Conservation (phyloP, 2,797 vertebrate genomes). For the Mus spretus region DNA sequence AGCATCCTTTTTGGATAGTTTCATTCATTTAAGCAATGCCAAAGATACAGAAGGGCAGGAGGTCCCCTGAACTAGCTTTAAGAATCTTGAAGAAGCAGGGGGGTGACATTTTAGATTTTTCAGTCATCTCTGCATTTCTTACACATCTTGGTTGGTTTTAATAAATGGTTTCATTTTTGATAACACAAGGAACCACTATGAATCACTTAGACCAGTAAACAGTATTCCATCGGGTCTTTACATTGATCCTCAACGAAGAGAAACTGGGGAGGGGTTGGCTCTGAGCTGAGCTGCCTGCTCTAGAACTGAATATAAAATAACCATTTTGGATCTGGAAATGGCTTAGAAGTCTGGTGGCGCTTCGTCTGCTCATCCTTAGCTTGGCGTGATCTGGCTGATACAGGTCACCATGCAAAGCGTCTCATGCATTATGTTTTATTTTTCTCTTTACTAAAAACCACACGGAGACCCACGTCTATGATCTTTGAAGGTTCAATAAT, state of each 20-base stretch:
- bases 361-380: not conserved
- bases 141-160: slow-evolving; percentile 52
- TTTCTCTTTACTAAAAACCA: not conserved
- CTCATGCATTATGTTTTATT: not conserved
- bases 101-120: not conserved
- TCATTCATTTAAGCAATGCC: not conserved
- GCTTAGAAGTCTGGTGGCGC: not conserved
- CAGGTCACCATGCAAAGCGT: slow-evolving; percentile 33
- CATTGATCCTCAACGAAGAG: not conserved
- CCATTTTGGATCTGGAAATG: not conserved
- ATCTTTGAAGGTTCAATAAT: slow-evolving; percentile 14
- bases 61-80: not conserved
- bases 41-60: not conserved
- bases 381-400: not conserved
- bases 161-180: slow-evolving; percentile 53
- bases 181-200: slow-evolving; percentile 3
- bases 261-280: not conserved
- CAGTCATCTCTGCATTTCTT: slow-evolving; percentile 51
- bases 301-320: slow-evolving; percentile 5
- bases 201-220: slow-evolving; percentile 39
- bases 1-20: slow-evolving; percentile 4
- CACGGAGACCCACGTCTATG: not conserved
- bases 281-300: not conserved
- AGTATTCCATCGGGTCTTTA: slow-evolving; percentile 8
- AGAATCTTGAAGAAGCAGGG: not conserved